Evolutionary conservation across 1,140 invertebrate genomes (phyloP), one percentile per base, ranked within the genome.

Genomic region (Aphis craccivora): DNA sequence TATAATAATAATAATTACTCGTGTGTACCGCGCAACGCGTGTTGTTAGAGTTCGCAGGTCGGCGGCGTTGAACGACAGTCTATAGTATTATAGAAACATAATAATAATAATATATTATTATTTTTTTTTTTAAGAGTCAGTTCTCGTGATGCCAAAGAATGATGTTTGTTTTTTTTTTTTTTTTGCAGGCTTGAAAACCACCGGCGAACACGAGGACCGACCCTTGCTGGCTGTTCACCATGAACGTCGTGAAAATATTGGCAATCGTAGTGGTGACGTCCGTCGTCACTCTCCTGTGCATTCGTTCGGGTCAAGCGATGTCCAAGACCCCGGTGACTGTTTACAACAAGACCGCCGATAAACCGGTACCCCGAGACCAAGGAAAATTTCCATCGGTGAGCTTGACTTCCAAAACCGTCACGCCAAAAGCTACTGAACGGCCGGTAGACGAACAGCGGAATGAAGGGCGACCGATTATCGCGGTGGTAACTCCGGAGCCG

Each of bases 261-360:
- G 88, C 51, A 37, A 90, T 90, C 35, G 35, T 43, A 11, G 88
- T 60, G 22, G 88, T 60, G 8, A 90, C 35, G 3, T 18, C 37
- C 9, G 88, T 37, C 53, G 88, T 90, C 23, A 60, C 88, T 3
- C 51, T 90, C 37, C 88, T 90, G 51, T 55, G 88, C 37, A 90
- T 90, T 11, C 88, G 88, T 11, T 90, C 88, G 11, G 88, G 88
- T 40, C 88, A 90, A 43, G 88, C 88, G 35, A 90, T 90, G 88
- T 5, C 88, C 35, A 90, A 90, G 53, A 60, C 88, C 30, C 7
- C n/a, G 4, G 87, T 48, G 2, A 30, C 20, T 20, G 87, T 89
- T n/a, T 43, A 87, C 48, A 18, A 25, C 6, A 53, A 48, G 2
- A 89, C 87, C 88, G 14, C 2, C 1, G 22, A n/a, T 6, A 53